Percentiles rank a stretch among this genome's conserved stretches.
phyloP scores from a whole-genome alignment of 2,113 vertebrate genomes.

The Callospermophilus lateralis region DNA sequence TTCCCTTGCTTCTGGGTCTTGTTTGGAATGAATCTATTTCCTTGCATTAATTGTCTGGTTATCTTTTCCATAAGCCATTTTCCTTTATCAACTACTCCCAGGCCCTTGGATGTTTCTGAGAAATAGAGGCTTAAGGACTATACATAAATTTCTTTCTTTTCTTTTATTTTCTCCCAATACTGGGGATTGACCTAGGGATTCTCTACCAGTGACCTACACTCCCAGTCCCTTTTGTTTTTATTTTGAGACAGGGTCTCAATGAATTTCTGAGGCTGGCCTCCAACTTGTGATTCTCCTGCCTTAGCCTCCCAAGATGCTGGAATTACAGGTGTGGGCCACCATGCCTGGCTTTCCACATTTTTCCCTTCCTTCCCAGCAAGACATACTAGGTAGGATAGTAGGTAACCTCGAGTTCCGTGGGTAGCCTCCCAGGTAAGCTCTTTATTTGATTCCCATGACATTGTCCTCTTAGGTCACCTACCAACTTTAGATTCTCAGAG shows the following conservation, averaged over 20 bases:
- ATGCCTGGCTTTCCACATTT: background rate
- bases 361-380: background rate
- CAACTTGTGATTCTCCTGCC: background rate
- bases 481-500: background rate
- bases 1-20: background rate
- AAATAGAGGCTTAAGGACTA: background rate
- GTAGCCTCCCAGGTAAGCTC: conserved; percentile 34
- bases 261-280: background rate
- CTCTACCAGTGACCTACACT: background rate
- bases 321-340: background rate
- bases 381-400: background rate
- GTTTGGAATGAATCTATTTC: background rate
- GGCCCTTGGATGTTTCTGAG: background rate
- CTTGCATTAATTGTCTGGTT: background rate
- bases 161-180: background rate
- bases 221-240: background rate
- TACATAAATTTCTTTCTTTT: background rate
- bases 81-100: background rate
- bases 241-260: background rate
- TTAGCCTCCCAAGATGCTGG: background rate
- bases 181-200: background rate
- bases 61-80: background rate
- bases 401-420: background rate
- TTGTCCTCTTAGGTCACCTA: conserved; percentile 27
- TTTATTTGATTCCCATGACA: conserved; percentile 57